Conservation (phyloP, 1,140 invertebrate genomes). For the Drosophila simulans region DNA sequence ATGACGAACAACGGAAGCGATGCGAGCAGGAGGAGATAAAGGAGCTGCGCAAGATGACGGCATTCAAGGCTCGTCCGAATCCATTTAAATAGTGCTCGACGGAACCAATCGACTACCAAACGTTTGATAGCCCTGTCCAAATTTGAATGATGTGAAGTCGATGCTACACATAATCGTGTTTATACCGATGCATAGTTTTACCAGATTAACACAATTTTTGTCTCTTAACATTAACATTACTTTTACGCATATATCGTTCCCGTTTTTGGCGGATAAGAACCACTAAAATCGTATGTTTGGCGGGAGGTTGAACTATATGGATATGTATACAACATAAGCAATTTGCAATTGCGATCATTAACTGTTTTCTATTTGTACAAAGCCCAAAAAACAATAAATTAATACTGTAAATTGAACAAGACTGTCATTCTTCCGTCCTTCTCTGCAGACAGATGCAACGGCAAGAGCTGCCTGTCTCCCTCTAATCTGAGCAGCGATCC, state of each 20-base stretch:
- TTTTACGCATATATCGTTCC: conserved; percentile 17
- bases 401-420: conserved; percentile 38
- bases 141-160: conserved; percentile 27
- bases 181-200: conserved; percentile 24
- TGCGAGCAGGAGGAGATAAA: conserved; percentile 65
- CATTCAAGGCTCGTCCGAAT: conserved; percentile 83
- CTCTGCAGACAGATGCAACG: neutral
- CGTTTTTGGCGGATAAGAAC: conserved; percentile 20
- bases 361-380: conserved; percentile 82
- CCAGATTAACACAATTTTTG: conserved; percentile 23
- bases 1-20: conserved; percentile 79
- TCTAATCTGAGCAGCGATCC: neutral
- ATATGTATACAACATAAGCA: conserved; percentile 37
- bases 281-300: conserved; percentile 33
- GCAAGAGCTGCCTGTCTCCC: neutral
- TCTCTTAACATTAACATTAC: conserved; percentile 31
- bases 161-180: conserved; percentile 1
- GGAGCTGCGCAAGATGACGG: conserved; percentile 74
- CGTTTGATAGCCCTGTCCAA: conserved; percentile 30
- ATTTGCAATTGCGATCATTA: conserved; percentile 66
- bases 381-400: conserved; percentile 54
- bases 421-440: neutral
- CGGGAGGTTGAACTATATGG: conserved; percentile 18
- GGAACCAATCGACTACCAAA: conserved; percentile 9
- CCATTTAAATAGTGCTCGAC: conserved; percentile 71